Conservation (phyloP, 1,140 invertebrate species). For the Philopotamus ludificatus region DNA sequence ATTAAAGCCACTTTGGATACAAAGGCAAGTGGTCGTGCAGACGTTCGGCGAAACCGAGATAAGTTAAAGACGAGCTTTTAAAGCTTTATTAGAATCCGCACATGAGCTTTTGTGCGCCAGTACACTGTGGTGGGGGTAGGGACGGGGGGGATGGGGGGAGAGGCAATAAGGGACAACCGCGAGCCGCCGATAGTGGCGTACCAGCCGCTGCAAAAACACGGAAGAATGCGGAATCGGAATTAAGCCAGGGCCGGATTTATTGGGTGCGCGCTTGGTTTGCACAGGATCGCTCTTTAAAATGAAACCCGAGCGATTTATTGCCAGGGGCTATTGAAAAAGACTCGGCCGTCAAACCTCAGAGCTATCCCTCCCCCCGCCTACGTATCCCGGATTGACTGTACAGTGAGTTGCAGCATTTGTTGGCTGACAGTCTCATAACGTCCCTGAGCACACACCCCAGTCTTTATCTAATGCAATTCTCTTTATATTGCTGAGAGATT, state of each 20-base stretch:
- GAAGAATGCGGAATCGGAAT: constrained; percentile 33
- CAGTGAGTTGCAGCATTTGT: constrained; percentile 1
- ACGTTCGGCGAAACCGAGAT: constrained; percentile 29
- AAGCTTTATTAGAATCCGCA: constrained; percentile 34
- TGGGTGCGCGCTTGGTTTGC: constrained; percentile 4
- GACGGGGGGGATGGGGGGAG: background rate
- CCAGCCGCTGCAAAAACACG: constrained; percentile 18
- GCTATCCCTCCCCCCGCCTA: no score
- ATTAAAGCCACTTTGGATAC: constrained; percentile 22
- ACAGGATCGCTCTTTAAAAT: constrained; percentile 19
- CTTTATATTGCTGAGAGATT: background rate
- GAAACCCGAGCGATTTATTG: constrained; percentile 12
- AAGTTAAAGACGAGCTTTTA: constrained; percentile 38
- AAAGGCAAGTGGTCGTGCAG: constrained; percentile 17
- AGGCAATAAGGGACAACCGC: constrained; percentile 4
- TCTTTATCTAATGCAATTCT: background rate
- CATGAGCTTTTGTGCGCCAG: constrained; percentile 14
- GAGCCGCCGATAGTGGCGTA: background rate
- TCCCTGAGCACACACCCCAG: background rate
- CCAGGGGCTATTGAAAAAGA: constrained; percentile 18
- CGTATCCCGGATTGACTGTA: no score
- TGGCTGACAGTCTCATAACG: constrained; percentile 8
- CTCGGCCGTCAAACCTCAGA: constrained; percentile 14
- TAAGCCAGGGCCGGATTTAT: constrained; percentile 31
- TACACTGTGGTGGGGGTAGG: background rate